Evolutionary conservation across 37 sponge, comb jelly and placozoan species (phyloP).

Genomic region (Axinella damicornis): DNA sequence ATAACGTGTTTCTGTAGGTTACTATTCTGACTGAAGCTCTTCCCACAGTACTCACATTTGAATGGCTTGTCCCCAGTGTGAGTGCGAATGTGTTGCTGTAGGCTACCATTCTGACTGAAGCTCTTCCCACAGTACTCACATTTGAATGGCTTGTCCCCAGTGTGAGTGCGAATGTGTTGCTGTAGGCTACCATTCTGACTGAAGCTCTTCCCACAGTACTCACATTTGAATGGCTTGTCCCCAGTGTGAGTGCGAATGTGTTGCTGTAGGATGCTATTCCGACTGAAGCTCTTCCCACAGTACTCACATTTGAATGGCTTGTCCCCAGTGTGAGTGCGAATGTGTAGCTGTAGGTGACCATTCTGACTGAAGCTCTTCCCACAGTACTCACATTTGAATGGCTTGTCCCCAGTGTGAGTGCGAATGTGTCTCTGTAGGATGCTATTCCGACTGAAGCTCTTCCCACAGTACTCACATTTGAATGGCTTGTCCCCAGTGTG

Average conservation of each 20-base stretch:
- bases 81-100: slow-evolving; percentile 47
- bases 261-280: slow-evolving; percentile 34
- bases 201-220: slow-evolving; percentile 60
- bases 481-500: slow-evolving; percentile 70
- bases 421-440: slow-evolving; percentile 59
- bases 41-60: slow-evolving; percentile 74
- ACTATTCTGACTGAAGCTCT: slow-evolving; percentile 43
- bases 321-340: no score
- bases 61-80: slow-evolving; percentile 86
- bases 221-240: slow-evolving; percentile 73
- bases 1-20: slow-evolving; percentile 78
- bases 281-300: slow-evolving; percentile 52
- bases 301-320: no score
- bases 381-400: slow-evolving; percentile 74
- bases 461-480: slow-evolving; percentile 50
- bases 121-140: slow-evolving; percentile 63
- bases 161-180: slow-evolving; percentile 63
- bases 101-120: slow-evolving; percentile 40
- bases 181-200: slow-evolving; percentile 18
- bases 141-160: slow-evolving; percentile 65
- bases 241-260: slow-evolving; percentile 77
- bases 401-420: slow-evolving; percentile 76
- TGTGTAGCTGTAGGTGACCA: neutral
- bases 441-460: slow-evolving; percentile 14
- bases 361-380: slow-evolving; percentile 50